Base-by-base conservation (phyloP, 1,140 invertebrate species). In the Drosophila carrolli region DNA sequence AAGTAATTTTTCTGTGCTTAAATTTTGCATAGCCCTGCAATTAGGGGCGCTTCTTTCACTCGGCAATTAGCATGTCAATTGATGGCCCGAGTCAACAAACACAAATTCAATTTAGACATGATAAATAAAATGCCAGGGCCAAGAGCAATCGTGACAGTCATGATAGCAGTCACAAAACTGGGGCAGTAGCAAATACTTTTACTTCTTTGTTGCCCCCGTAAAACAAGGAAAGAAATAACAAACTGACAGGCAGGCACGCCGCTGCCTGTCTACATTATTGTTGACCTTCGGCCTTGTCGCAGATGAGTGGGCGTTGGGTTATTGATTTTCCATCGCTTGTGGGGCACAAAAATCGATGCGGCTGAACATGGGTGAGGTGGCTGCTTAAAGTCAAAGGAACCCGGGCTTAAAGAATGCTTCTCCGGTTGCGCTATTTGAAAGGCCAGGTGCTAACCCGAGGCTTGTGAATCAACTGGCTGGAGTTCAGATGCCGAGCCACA, bases 101-200 rank as follows among this genome's bases (percentile, higher is more conserved):
- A 78, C 65, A 81, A 89, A 75, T 90, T 90, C 85, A 90, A 85
- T 89, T 89, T 67, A 51, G 70, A 62, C 68, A 81, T 65, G 86
- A 80, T 89, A 86, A 86, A 88, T 80, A 88, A 83, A 80, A 83
- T 74, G 60, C 59, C 46, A 61, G 62, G 62, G 56, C 62, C 58
- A 75, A 60, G 75, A 76, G 51, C 73, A 66, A 58, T 59, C 65
- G 51, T 68, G 66, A 73, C 80, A 80, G 83, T 71, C 76, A 88
- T 76, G 79, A 66, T 76, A 68, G 71, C 62, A 67, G 44, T 53
- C 46, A 57, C 76, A 63, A 59, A 77, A 77, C 16, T 77, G 74
- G 74, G 50, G 19, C 75, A 77, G 67, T 47, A 37, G 44, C 75
- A 77, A 77, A 76, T 76, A 77, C 63, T 53, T 68, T 53, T 46